Evolutionary conservation across 2,113 vertebrate genomes (phyloP).

Genomic region (Nothoprocta pentlandii): DNA sequence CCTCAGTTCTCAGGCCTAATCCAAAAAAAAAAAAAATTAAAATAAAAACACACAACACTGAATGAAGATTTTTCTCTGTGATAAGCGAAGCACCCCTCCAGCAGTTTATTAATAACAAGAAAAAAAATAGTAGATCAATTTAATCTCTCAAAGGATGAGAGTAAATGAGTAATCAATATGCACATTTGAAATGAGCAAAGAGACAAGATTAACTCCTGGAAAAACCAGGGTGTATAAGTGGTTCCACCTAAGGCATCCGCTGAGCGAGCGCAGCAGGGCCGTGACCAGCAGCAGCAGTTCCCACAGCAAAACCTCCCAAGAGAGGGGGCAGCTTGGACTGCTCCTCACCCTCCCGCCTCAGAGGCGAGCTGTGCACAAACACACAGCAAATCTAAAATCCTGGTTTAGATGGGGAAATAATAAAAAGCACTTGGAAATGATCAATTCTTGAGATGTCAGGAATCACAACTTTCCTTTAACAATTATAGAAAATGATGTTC

Average conservation of each 20-base stretch:
- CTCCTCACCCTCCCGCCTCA: not conserved
- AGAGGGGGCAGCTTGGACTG: not conserved
- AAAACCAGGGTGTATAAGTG: not conserved
- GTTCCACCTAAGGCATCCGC: not conserved
- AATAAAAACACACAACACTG: not conserved
- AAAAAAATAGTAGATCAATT: not conserved
- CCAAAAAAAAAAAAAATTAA: not conserved
- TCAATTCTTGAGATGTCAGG: rapidly evolving
- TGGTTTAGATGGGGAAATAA: not conserved
- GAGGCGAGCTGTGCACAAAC: not conserved
- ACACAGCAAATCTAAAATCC: not conserved
- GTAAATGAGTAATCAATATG: not conserved
- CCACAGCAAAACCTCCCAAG: not conserved
- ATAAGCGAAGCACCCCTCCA: not conserved
- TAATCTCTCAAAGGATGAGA: not conserved
- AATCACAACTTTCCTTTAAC: not conserved
- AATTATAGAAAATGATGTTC: not conserved
- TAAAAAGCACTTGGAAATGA: not conserved
- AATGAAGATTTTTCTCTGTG: not conserved
- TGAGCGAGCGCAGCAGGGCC: no score
- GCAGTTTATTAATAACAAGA: not conserved
- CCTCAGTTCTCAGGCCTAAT: not conserved
- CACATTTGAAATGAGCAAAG: not conserved
- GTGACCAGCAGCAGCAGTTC: not conserved
- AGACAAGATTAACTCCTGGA: not conserved